Conservation (phyloP, 1,140 invertebrate species). For the Temnothorax nylanderi region DNA sequence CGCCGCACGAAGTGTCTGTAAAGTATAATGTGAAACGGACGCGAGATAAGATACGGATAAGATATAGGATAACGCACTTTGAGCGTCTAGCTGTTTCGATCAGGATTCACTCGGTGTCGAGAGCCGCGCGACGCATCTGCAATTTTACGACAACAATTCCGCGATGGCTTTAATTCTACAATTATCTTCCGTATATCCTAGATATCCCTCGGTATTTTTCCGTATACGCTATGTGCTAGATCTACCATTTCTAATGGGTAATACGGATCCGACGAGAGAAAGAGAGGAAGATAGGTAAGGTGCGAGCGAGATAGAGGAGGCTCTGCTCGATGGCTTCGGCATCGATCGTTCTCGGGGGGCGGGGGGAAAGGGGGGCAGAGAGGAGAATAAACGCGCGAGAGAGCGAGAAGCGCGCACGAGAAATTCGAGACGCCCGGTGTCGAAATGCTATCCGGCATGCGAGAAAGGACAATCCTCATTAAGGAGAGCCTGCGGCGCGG, state of each 20-base stretch:
- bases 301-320: slow-evolving; percentile 41
- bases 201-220: not conserved
- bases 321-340: slow-evolving; percentile 59
- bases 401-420: slow-evolving; percentile 59
- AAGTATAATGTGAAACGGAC: slow-evolving; percentile 9
- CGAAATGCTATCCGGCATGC: slow-evolving; percentile 81
- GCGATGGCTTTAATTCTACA: not conserved
- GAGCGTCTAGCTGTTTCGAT: not conserved
- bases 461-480: slow-evolving; percentile 82
- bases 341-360: slow-evolving; percentile 63
- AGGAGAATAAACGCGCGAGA: slow-evolving; percentile 19
- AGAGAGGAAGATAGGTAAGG: slow-evolving; percentile 24
- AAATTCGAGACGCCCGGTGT: slow-evolving; percentile 78
- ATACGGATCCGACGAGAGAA: slow-evolving; percentile 5
- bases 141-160: not conserved
- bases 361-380: slow-evolving; percentile 51
- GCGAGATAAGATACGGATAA: slow-evolving; percentile 56
- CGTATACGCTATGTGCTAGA: not conserved
- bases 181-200: not conserved
- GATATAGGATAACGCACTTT: slow-evolving; percentile 25
- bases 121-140: not conserved
- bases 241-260: not conserved
- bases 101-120: not conserved
- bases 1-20: not conserved
- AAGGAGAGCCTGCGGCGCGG: slow-evolving; percentile 60